Percentiles rank a stretch among this genome's conserved stretches.
These are phyloP conservation scores for Trichonephila inaurata DNA, from an alignment of 1,140 invertebrate genomes.

Conservation along the genomic window DNA sequence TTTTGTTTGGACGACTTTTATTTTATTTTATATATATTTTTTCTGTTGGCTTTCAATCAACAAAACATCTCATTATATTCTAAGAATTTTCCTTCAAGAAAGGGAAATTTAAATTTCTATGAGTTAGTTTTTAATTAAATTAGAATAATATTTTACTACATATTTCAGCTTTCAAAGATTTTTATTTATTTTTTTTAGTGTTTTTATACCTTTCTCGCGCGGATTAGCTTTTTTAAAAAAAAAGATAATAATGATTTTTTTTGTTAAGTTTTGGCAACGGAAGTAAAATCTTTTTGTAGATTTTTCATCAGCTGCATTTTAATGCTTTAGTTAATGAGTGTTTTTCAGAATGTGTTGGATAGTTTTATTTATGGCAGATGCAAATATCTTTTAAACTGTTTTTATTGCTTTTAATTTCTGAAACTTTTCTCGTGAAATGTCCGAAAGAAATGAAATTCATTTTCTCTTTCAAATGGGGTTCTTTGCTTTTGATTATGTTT, in stretches of 20 bases:
- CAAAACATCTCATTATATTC: neutral
- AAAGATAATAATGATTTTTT: neutral
- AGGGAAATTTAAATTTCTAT: neutral
- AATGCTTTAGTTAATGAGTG: neutral
- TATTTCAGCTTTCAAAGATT: neutral
- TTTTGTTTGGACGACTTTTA: neutral
- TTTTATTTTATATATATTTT: neutral
- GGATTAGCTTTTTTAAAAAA: neutral
- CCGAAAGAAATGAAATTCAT: neutral
- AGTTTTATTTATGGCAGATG: neutral
- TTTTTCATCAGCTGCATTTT: neutral
- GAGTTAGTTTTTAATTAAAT: constrained; percentile 6
- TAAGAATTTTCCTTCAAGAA: neutral
- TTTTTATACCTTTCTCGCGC: neutral
- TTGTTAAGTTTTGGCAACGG: neutral
- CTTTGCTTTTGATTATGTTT: neutral
- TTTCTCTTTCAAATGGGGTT: neutral
- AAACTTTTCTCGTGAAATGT: neutral
- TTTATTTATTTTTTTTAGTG: neutral
- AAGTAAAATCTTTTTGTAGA: neutral
- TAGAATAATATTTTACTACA: neutral
- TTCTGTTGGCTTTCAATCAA: neutral
- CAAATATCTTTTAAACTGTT: neutral
- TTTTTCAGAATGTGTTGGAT: neutral
- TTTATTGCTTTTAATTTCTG: neutral